Evolutionary conservation across 2,888 invertebrate species (phyloP).

Genomic region (Phyto melanocephala): DNA sequence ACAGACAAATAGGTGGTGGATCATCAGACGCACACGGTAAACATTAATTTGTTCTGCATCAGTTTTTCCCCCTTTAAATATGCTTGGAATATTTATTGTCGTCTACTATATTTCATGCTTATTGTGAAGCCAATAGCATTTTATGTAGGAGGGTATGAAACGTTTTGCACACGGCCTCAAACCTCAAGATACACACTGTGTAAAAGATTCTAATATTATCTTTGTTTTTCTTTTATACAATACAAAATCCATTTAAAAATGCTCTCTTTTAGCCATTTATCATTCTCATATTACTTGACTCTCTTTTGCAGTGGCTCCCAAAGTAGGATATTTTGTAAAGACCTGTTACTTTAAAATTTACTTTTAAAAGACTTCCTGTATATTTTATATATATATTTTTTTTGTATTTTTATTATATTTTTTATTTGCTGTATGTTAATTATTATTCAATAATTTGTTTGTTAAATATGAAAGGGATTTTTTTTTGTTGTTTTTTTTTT

Average conservation of each 20-base stretch:
- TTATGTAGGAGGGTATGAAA: slow-evolving; percentile 60
- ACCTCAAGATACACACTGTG: background rate
- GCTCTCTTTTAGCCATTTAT: slow-evolving; percentile 15
- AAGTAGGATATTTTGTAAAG: background rate
- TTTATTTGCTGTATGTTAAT: slow-evolving; percentile 33
- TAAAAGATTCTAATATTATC: background rate
- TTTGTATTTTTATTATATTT: slow-evolving; percentile 62
- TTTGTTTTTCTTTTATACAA: slow-evolving; percentile 15
- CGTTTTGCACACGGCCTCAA: slow-evolving; percentile 67
- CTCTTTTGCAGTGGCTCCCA: slow-evolving; percentile 52
- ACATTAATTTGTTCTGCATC: background rate
- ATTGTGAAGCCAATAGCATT: slow-evolving; percentile 31
- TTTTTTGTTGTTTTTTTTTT: slow-evolving; percentile 63
- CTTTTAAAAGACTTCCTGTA: slow-evolving; percentile 38
- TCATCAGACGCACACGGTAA: background rate
- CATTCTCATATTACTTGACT: background rate
- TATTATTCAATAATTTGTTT: slow-evolving; percentile 54
- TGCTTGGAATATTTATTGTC: slow-evolving; percentile 33
- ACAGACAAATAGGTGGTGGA: background rate
- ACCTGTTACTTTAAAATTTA: background rate
- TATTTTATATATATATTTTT: slow-evolving; percentile 57
- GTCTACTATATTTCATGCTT: slow-evolving; percentile 56
- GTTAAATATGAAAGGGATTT: slow-evolving; percentile 47
- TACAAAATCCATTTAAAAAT: background rate
- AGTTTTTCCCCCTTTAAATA: background rate